Evolutionary conservation across 2,797 vertebrate genomes (phyloP).

Genomic region (Lepilemur septentrionalis): DNA sequence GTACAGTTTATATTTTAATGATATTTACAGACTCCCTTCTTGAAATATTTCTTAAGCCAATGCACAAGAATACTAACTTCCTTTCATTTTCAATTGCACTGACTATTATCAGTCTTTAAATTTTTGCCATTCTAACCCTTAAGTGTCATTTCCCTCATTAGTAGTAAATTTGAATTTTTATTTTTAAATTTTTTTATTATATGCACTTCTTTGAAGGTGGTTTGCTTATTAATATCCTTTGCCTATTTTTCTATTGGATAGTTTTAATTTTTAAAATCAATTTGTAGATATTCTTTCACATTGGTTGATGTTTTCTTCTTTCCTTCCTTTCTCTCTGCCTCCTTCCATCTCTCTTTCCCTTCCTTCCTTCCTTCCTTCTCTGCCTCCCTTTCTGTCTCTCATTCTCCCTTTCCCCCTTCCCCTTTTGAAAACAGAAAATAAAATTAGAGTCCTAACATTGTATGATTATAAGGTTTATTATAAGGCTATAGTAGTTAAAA

Average conservation of each 20-base stretch:
- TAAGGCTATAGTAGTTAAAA: not conserved
- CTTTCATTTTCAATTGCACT: not conserved
- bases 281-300: not conserved
- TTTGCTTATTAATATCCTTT: not conserved
- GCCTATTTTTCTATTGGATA: not conserved
- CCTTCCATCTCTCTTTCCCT: not conserved
- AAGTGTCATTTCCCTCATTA: not conserved
- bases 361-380: not conserved
- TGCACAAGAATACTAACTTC: not conserved
- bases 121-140: not conserved
- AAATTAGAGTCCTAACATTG: not conserved
- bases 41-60: not conserved
- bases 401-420: too few species aligned
- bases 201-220: not conserved
- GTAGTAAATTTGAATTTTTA: not conserved
- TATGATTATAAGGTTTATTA: not conserved
- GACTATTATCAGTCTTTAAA: not conserved
- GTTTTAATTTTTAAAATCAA: not conserved
- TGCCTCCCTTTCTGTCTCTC: not conserved
- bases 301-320: not conserved
- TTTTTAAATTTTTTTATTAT: not conserved
- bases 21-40: not conserved
- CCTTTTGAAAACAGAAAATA: conserved; percentile 8
- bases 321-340: not conserved
- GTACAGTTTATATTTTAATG: not conserved